phyloP scores from a whole-genome alignment of 1,140 invertebrate genomes.

The Heliconius hewitsoni region DNA sequence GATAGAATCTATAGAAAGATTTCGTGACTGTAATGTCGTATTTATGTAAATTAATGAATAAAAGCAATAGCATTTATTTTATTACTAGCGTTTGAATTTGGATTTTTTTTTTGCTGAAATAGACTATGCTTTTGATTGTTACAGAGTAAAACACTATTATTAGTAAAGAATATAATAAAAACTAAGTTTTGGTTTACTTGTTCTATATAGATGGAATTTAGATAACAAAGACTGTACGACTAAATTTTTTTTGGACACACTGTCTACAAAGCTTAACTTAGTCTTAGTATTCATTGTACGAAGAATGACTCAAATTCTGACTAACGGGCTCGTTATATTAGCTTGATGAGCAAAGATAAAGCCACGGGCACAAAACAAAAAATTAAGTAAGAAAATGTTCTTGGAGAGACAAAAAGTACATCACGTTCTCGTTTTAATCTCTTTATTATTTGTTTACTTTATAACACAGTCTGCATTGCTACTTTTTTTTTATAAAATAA shows the following conservation, averaged over 20 bases:
- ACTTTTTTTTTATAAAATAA: not conserved
- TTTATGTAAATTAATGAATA: too few species aligned
- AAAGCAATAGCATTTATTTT: too few species aligned
- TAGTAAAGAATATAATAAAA: not conserved
- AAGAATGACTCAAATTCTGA: constrained; percentile 10
- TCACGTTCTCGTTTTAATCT: constrained; percentile 7
- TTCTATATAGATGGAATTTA: not conserved
- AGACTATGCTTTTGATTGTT: not conserved
- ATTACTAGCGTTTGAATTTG: too few species aligned
- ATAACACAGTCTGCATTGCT: not conserved
- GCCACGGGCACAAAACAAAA: constrained; percentile 7
- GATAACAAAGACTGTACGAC: not conserved
- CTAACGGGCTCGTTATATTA: constrained; percentile 9
- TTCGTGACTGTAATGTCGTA: too few species aligned
- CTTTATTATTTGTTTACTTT: constrained; percentile 13
- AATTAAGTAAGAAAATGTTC: constrained; percentile 13
- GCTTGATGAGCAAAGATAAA: constrained; percentile 10
- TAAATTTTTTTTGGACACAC: not conserved
- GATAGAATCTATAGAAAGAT: not conserved
- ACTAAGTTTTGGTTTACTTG: not conserved
- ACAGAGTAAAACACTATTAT: too few species aligned
- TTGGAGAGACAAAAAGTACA: not conserved
- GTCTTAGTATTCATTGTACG: constrained; percentile 8
- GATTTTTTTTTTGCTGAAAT: too few species aligned
- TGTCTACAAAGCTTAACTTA: constrained; percentile 5